Evolutionary conservation across 23 tunicate genomes (phyloP).

Genomic region (Botrylloides violaceus): DNA sequence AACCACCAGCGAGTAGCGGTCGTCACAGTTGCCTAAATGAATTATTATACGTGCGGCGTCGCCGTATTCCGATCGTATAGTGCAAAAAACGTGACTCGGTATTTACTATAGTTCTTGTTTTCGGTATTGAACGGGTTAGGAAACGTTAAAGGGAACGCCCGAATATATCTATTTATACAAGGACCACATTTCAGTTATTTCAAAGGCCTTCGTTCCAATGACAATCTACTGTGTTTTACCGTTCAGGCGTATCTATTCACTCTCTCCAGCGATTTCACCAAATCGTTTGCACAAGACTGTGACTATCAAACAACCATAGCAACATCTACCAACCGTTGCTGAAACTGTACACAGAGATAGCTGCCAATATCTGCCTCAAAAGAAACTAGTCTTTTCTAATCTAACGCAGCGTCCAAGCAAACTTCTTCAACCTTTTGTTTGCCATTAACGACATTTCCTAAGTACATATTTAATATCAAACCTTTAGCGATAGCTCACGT

Average conservation of each 20-base stretch:
- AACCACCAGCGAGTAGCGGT: too few species aligned
- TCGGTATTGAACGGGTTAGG: neutral
- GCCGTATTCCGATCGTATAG: neutral
- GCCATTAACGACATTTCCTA: neutral
- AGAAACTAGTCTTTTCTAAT: too few species aligned
- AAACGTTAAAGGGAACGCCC: neutral
- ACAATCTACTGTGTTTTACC: neutral
- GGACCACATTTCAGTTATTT: neutral
- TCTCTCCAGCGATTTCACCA: neutral
- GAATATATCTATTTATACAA: neutral
- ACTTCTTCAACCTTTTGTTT: neutral
- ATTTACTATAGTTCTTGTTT: too few species aligned
- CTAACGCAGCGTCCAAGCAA: too few species aligned
- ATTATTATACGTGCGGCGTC: neutral
- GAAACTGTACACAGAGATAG: too few species aligned
- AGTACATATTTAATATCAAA: neutral
- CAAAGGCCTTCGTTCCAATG: neutral
- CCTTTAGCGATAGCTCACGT: neutral
- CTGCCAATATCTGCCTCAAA: too few species aligned
- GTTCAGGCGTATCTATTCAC: neutral
- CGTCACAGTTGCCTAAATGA: too few species aligned
- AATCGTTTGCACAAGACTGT: neutral
- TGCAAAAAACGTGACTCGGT: too few species aligned
- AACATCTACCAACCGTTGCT: too few species aligned
- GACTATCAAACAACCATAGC: neutral